Conservation (phyloP, 2,888 invertebrate species). For the Galerucella calmariensis region DNA sequence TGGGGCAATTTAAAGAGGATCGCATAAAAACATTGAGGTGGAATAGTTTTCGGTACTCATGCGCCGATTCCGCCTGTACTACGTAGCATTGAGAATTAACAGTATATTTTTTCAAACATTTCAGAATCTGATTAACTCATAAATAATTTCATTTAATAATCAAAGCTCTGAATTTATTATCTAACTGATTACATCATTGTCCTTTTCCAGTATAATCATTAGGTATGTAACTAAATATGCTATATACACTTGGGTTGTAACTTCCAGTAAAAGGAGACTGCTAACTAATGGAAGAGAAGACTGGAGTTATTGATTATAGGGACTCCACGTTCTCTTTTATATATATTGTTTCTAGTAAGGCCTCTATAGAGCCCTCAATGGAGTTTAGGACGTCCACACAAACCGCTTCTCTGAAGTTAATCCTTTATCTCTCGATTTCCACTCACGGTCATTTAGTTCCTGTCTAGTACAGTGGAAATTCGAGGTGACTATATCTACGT, state of each 20-base stretch:
- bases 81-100: too few species aligned
- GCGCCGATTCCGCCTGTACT: too few species aligned
- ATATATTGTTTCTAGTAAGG: constrained; percentile 27
- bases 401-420: constrained; percentile 30
- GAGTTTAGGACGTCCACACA: constrained; percentile 30
- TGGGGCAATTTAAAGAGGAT: too few species aligned
- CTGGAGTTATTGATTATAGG: constrained; percentile 29
- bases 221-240: neutral
- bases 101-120: too few species aligned
- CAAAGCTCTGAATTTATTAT: neutral
- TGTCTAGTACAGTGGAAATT: constrained; percentile 16
- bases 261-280: neutral
- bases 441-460: constrained; percentile 31
- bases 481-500: neutral
- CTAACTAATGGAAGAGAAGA: constrained; percentile 25
- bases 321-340: constrained; percentile 17
- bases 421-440: constrained; percentile 35
- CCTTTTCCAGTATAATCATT: neutral
- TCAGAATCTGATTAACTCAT: too few species aligned
- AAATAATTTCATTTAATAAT: too few species aligned
- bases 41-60: too few species aligned
- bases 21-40: too few species aligned
- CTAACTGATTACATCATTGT: neutral
- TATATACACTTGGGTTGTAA: neutral
- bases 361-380: constrained; percentile 17